Base-by-base conservation (phyloP, 2,113 vertebrate genomes). In the Microtus ochrogaster region DNA sequence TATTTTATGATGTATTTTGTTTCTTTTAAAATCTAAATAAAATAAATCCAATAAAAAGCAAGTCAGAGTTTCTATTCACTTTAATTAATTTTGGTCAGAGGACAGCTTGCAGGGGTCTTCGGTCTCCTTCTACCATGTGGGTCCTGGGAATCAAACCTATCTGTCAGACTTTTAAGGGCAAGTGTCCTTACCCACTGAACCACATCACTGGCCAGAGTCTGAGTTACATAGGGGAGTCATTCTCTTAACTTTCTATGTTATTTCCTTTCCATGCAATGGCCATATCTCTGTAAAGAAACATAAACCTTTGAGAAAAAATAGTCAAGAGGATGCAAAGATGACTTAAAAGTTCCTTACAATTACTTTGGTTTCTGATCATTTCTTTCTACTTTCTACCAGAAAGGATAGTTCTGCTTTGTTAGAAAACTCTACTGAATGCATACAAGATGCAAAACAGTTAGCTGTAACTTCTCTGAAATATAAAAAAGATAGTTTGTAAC, bases 401-500 rank as follows among this genome's bases (percentile, higher is more conserved):
- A 88, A 58, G 36, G 3, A 14, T 79, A 66, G 39, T 79, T 84
- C 13, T 93, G 89, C n/a, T 79, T 85, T 86, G 7, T 73, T 74
- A 90, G 17, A 92, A 85, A 92, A 68, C 24, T 78, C 21, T 86
- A 66, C 47, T 52, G 68, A 89, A 96, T 90, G 10, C 16, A 86
- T 9, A 63, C 26, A 91, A 19, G 9, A 79, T 3, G 12, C 2
- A 95, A 44, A 21, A 44, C 65, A 58, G 44, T 91, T 79, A 90
- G 68, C 74, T 93, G 33, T 89, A 96, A 92, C 44, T 78, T 86
- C 26, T 79, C n/a, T 36, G 19, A 94, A 93, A 90, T 72, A 83
- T 44, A 84, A 94, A 77, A 97, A 97, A 89, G 24, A 93, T 90
- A 58, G 26, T 47, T 93, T 79, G 1, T 49, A 94, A 73, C 24